Conservation (phyloP, 2,113 vertebrate species). For the Alexandromys fortis region DNA sequence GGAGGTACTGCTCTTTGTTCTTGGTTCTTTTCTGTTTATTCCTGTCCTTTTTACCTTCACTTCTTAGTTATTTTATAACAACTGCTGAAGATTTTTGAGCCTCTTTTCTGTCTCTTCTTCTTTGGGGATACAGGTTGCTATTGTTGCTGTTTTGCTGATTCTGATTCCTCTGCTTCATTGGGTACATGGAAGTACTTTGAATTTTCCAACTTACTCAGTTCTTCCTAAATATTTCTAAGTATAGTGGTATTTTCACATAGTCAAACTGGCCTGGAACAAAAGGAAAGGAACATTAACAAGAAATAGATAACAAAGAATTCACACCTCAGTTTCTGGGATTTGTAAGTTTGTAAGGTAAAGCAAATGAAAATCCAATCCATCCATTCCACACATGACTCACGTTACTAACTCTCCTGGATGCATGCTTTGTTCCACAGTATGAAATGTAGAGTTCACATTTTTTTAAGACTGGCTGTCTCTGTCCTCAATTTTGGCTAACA, state of each 20-base stretch:
- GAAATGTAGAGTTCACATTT: not conserved
- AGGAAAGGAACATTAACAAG: not conserved
- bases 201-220: not conserved
- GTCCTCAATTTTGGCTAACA: not conserved
- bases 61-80: not conserved
- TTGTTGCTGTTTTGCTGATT: not conserved
- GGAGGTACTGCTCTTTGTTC: too few species aligned
- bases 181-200: not conserved
- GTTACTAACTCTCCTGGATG: not conserved
- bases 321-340: not conserved
- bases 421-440: not conserved
- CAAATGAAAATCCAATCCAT: too few species aligned
- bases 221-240: not conserved
- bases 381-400: not conserved
- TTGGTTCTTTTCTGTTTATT: not conserved
- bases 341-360: not conserved
- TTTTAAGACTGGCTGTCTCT: not conserved
- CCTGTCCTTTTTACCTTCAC: not conserved
- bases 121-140: not conserved
- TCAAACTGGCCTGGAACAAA: not conserved
- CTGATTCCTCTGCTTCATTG: not conserved
- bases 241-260: not conserved
- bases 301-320: too few species aligned
- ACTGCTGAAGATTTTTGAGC: not conserved
- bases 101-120: not conserved